Base-by-base conservation (phyloP, 2,113 vertebrate species). In the Bostrychus sinensis region DNA sequence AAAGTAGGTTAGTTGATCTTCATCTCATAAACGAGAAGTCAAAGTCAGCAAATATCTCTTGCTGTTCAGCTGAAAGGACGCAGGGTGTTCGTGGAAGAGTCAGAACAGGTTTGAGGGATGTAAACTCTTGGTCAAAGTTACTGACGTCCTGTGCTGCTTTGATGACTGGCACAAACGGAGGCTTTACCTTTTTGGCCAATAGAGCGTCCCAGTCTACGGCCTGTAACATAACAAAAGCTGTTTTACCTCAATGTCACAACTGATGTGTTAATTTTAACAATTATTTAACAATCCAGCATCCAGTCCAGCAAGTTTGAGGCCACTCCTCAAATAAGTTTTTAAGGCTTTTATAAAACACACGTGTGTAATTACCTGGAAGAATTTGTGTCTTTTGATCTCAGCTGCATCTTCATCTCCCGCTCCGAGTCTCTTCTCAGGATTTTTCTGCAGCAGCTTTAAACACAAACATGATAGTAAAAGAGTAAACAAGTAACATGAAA, bases 91-190 rank as follows among this genome's bases (percentile, higher is more conserved):
- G 88, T 0, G 93, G 93, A 0, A 91, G 94, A 0, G 95, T 94
- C 55, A 97, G 90, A 23, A 93, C 72, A 0, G 96, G 94, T 20
- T 90, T 90, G 59, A 95, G 89, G 0, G 82, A 86, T 0, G 95
- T 97, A 83, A 97, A 98, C 82, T 95, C 94, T 42, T 92, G 87
- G 60, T 96, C 95, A 0, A 98, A 98, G 86, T 97, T 95, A 56
- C 94, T 92, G 55, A 95, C 86, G 26, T 98, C 96, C 0, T 89
- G 84, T 0, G 88, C 86, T 7, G 91, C 86, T 17, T 70, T 89
- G 59, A 97, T 67, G 0, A 70, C 73, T 0, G 96, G 96, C 70
- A 94, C 84, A 28, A 95, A 94, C 1, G 96, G 96, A 0, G 95
- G 95, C 82, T 81, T 92, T 57, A 93, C 17, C 2, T 73, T 88